A percentile compares a stretch with the other conserved stretches of the same genome.
These are phyloP conservation scores for Formica aserva DNA, from an alignment of 2,888 invertebrate genomes.

Conservation along the genomic window DNA sequence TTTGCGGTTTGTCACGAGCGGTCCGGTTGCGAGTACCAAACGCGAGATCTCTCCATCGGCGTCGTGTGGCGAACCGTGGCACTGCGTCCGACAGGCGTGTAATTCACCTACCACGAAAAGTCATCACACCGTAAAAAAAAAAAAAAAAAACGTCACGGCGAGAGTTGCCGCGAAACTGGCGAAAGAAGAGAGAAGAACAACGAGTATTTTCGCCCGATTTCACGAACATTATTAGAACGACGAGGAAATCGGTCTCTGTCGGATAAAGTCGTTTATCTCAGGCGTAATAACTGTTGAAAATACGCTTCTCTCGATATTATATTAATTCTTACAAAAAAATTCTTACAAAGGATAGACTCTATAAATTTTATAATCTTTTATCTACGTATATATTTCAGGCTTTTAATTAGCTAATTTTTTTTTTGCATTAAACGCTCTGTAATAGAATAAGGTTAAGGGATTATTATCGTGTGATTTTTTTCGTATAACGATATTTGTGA, in stretches of 20 bases:
- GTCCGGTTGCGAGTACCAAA: conserved; percentile 25
- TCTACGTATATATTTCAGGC: not conserved
- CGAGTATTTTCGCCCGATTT: conserved; percentile 57
- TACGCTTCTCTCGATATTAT: not conserved
- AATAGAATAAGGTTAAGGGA: no score
- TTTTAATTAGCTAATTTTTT: not conserved
- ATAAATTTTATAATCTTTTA: not conserved
- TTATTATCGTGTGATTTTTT: not conserved
- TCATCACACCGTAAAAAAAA: conserved; percentile 79
- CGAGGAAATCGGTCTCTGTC: conserved; percentile 39
- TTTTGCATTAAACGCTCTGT: not conserved
- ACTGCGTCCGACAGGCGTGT: conserved; percentile 84
- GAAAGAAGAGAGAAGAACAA: conserved; percentile 45
- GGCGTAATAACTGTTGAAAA: conserved; percentile 7
- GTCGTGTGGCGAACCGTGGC: conserved; percentile 61
- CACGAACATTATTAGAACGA: conserved; percentile 49
- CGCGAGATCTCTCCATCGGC: conserved; percentile 48
- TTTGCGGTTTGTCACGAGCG: conserved; percentile 51
- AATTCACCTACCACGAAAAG: conserved; percentile 81
- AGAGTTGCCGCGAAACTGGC: conserved; percentile 56
- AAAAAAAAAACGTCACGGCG: conserved; percentile 74
- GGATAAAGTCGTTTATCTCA: conserved; percentile 20
- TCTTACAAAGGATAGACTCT: no score
- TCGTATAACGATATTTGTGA: not conserved
- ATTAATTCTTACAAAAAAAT: not conserved